Evolutionary conservation across 2,113 vertebrate genomes (phyloP), one percentile per base, ranked within the genome.

Genomic region (Vanacampus margaritifer): DNA sequence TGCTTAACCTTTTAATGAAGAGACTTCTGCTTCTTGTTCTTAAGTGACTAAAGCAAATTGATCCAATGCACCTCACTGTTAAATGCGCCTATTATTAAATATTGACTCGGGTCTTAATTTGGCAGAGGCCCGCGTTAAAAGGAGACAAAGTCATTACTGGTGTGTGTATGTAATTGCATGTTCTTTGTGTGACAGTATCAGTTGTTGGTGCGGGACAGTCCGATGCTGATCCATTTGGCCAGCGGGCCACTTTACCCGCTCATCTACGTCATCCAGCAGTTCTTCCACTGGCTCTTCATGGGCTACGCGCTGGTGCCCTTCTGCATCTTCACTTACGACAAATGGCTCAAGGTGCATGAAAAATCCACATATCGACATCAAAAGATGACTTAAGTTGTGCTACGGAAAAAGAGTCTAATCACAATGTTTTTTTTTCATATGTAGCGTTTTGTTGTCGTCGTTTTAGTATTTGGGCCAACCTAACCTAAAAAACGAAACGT

Each of bases 241-340:
- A 92, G 92, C 72, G 81, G 93, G 59, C 74, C 91, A 0, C 70
- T 98, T 43, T 89, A 86, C 64, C 95, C 94, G n/a, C 17, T 95
- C 78, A 86, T 93, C 78, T 98, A 98, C 0, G 32, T 94, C 61
- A 84, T 95, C 41, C 95, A 97, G 75, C 97, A 98, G 89, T 83
- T 91, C 19, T 67, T 94, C 75, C 97, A 98, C 86, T 98, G 95
- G 97, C 92, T 98, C 74, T 96, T 99, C 64, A 95, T 98, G 96
- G 95, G 95, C 28, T 99, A 99, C 83, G 93, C 96, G 2, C 89
- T 98, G 41, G 93, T 95, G 64, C 90, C 95, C 62, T 98, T 98
- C 71, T 96, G 95, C 83, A 95, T 99, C 90, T 97, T 98, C 89
- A 93, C 93, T 0, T 98, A 93, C 82, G 96, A 99, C 89, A 98